phyloP scores from a whole-genome alignment of 2,797 vertebrate species.

The Megalops cyprinoides region DNA sequence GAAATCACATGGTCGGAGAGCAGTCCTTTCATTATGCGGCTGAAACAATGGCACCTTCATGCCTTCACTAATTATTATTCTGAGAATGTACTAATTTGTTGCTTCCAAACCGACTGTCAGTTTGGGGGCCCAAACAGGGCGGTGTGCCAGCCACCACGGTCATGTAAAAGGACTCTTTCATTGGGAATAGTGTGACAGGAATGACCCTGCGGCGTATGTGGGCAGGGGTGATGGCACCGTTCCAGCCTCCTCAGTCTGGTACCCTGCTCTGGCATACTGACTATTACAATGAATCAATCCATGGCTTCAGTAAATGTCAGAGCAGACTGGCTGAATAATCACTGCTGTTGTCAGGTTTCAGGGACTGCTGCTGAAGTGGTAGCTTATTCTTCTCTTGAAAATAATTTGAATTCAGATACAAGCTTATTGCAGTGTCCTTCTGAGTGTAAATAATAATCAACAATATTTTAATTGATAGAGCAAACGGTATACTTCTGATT shows the following conservation, averaged over 20 bases:
- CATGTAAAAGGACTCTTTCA: constrained; percentile 83
- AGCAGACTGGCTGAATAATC: constrained; percentile 72
- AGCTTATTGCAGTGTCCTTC: too few relatives aligned
- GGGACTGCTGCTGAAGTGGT: background rate
- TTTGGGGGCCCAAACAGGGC: constrained; percentile 87
- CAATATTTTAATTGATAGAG: too few relatives aligned
- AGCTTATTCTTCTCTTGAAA: too few relatives aligned
- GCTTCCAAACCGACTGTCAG: constrained; percentile 95
- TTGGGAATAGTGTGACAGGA: constrained; percentile 79
- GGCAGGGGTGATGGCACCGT: constrained; percentile 66
- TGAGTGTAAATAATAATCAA: too few relatives aligned
- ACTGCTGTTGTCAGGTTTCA: constrained; percentile 64
- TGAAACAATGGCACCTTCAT: constrained; percentile 96
- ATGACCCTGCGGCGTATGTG: constrained; percentile 73
- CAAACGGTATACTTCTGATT: too few relatives aligned
- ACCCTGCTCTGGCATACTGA: constrained; percentile 64
- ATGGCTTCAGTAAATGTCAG: constrained; percentile 73
- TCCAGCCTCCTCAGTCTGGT: constrained; percentile 73
- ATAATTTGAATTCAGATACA: too few relatives aligned
- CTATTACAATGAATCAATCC: constrained; percentile 67
- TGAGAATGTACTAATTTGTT: constrained; percentile 98
- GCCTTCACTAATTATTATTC: constrained; percentile 98
- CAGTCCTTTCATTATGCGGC: constrained; percentile 83
- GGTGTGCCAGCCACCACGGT: constrained; percentile 79
- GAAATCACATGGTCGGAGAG: constrained; percentile 84